A percentile compares a stretch with the other conserved stretches of the same genome.
Evolutionary conservation across 2,888 invertebrate genomes (phyloP).

Genomic region (Tetramorium bicarinatum): DNA sequence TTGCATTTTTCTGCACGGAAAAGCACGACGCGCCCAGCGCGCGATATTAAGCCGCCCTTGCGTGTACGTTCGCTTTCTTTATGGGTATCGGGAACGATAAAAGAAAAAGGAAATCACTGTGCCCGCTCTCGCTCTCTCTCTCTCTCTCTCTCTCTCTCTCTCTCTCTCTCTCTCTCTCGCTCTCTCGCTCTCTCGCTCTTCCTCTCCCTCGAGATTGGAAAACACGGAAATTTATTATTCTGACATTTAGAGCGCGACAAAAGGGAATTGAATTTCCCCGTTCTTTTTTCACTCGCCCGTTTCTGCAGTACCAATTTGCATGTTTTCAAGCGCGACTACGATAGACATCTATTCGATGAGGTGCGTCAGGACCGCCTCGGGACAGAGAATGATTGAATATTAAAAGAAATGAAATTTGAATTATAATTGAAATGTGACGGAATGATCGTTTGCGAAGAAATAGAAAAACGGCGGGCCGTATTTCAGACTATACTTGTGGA

Average conservation of each 20-base stretch:
- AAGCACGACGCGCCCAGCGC: slow-evolving; percentile 35
- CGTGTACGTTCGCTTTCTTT: slow-evolving; percentile 50
- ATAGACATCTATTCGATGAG: slow-evolving; percentile 38
- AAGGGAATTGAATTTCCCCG: slow-evolving; percentile 48
- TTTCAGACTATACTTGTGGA: background rate
- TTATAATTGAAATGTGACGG: slow-evolving; percentile 18
- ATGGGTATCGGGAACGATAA: slow-evolving; percentile 36
- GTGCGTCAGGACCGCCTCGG: slow-evolving; percentile 15
- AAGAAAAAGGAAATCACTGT: slow-evolving; percentile 16
- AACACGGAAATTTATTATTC: slow-evolving; percentile 52
- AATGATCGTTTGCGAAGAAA: background rate
- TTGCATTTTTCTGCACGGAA: slow-evolving; percentile 57
- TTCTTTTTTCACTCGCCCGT: slow-evolving; percentile 24
- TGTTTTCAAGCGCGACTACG: slow-evolving; percentile 39
- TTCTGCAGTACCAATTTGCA: slow-evolving; percentile 45
- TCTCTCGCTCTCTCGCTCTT: background rate
- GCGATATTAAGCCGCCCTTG: slow-evolving; percentile 42
- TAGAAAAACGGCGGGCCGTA: background rate
- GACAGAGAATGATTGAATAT: slow-evolving; percentile 36
- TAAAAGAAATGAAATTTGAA: slow-evolving; percentile 36
- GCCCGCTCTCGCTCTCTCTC: background rate
- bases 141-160: background rate
- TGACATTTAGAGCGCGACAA: slow-evolving; percentile 56
- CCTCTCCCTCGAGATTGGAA: slow-evolving; percentile 44
- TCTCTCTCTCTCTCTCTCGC: background rate